A percentile compares a stretch with the other conserved stretches of the same genome.
Conservation (phyloP, 1,140 invertebrate genomes). For the Luehdorfia chinensis region DNA sequence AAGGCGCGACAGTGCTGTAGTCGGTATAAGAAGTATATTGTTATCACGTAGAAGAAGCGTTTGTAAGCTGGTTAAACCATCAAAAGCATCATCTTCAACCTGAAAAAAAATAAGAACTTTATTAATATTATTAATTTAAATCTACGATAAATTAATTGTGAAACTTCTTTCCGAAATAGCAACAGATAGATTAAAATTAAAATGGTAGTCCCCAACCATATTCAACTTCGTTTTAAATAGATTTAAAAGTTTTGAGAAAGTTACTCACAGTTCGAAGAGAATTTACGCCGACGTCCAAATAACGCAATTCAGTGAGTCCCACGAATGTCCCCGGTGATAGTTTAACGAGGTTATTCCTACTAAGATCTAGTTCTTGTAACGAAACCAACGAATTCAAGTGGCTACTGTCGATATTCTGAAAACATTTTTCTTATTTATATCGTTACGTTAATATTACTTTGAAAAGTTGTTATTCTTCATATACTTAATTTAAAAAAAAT, state of each 20-base stretch:
- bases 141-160: too few relatives aligned
- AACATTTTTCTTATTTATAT: conserved; percentile 21
- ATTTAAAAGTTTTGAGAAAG: conserved; percentile 4
- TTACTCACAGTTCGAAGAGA: conserved; percentile 87
- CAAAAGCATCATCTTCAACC: conserved; percentile 92
- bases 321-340: conserved; percentile 89
- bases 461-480: too few relatives aligned
- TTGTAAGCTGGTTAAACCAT: conserved; percentile 86
- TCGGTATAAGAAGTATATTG: conserved; percentile 90
- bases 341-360: conserved; percentile 89
- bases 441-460: too few relatives aligned
- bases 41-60: conserved; percentile 91
- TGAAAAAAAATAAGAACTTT: conserved; percentile 60
- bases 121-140: too few relatives aligned
- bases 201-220: neutral
- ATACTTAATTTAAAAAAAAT: too few relatives aligned
- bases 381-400: conserved; percentile 81
- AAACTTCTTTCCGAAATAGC: too few relatives aligned
- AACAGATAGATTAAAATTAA: too few relatives aligned
- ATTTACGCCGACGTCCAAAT: conserved; percentile 91
- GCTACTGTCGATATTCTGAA: conserved; percentile 80
- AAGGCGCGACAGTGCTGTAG: conserved; percentile 85
- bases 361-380: conserved; percentile 88
- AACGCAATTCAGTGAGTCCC: conserved; percentile 82
- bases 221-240: conserved; percentile 8